A percentile compares a stretch with the other conserved stretches of the same genome.
These are phyloP conservation scores for Miniopterus natalensis DNA, from an alignment of 2,113 vertebrate genomes.

Conservation along the genomic window DNA sequence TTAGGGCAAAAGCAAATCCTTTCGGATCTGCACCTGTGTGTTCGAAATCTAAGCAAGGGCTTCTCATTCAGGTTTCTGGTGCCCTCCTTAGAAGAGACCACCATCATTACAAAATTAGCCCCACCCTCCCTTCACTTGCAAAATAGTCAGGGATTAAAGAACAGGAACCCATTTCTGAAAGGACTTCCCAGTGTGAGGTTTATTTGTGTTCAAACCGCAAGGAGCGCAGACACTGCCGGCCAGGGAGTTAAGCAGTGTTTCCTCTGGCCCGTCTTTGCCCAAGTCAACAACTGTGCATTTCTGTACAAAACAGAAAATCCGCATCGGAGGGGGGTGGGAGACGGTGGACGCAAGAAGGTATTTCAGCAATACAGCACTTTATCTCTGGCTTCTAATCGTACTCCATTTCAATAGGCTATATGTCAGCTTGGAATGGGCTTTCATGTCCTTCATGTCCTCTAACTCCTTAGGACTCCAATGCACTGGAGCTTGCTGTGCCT, in stretches of 20 bases:
- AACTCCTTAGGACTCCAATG: not conserved
- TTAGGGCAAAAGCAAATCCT: slow-evolving; percentile 80
- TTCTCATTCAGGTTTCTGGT: slow-evolving; percentile 71
- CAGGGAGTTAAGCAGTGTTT: not conserved
- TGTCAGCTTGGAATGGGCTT: not conserved
- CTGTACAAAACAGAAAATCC: not conserved
- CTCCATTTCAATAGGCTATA: not conserved
- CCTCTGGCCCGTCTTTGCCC: not conserved
- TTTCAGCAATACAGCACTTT: not conserved
- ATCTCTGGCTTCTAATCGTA: not conserved
- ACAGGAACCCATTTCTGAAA: slow-evolving; percentile 47
- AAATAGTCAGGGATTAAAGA: slow-evolving; percentile 59
- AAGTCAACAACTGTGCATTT: not conserved
- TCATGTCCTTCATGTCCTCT: not conserved
- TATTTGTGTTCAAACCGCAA: slow-evolving; percentile 47
- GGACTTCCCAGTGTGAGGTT: not conserved
- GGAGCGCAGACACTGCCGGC: not conserved
- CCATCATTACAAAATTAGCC: slow-evolving; percentile 67
- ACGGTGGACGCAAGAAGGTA: not conserved
- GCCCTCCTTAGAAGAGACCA: slow-evolving; percentile 6
- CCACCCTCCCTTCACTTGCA: slow-evolving; percentile 41
- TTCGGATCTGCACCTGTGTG: slow-evolving; percentile 78
- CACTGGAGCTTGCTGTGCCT: not conserved
- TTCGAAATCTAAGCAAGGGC: slow-evolving; percentile 73
- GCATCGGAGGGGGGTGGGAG: not conserved